phyloP scores from a whole-genome alignment of 2,113 vertebrate species.

The Sinosuthora webbiana region DNA sequence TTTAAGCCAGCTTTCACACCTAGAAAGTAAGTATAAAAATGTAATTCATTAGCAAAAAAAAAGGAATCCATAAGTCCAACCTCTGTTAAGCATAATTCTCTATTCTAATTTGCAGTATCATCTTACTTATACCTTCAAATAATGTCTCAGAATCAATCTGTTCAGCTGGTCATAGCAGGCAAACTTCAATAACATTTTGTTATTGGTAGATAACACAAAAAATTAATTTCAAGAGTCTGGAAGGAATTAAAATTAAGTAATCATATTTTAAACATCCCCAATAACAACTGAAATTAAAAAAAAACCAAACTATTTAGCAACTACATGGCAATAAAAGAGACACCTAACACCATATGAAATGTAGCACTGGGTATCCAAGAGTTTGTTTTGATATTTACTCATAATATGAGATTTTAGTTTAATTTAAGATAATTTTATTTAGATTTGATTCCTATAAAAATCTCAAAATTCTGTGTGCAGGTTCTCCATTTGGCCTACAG shows the following conservation, averaged over 20 bases:
- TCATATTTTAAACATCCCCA: background rate
- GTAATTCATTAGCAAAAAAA: background rate
- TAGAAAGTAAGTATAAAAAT: constrained; percentile 33
- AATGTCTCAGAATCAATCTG: background rate
- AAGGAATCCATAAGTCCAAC: background rate
- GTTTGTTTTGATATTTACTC: background rate
- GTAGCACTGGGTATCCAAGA: background rate
- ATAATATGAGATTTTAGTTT: background rate
- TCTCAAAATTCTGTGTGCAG: background rate
- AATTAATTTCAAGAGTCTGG: background rate
- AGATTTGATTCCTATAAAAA: background rate
- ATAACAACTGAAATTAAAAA: background rate
- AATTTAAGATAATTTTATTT: background rate
- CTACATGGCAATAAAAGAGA: background rate
- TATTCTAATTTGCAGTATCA: background rate
- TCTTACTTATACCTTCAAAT: background rate
- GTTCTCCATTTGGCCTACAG: background rate
- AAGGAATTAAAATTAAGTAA: background rate
- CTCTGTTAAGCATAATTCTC: background rate
- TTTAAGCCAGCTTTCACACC: constrained; percentile 85
- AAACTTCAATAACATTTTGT: background rate
- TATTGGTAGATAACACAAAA: background rate
- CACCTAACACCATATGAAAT: background rate
- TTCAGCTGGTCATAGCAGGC: background rate
- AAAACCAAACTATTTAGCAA: background rate